Conservation (phyloP, 2,888 invertebrate species). For the Adela reaumurella region DNA sequence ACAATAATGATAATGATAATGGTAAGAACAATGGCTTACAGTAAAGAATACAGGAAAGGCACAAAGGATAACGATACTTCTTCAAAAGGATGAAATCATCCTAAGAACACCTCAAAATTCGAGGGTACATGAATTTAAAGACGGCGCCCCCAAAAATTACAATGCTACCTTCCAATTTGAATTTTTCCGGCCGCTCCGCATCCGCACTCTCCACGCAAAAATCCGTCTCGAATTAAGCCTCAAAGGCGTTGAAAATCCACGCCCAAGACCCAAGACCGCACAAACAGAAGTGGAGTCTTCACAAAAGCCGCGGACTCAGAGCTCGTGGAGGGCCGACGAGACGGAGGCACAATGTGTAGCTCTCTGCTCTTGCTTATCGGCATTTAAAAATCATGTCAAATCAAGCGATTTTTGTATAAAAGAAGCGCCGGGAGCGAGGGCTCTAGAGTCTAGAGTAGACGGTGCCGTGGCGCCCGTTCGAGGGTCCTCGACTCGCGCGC, state of each 20-base stretch:
- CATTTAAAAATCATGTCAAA: constrained; percentile 54
- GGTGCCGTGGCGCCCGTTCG: neutral
- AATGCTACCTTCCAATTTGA: neutral
- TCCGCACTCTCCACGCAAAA: neutral
- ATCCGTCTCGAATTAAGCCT: neutral
- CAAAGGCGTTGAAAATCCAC: neutral
- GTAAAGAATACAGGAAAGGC: too few relatives aligned
- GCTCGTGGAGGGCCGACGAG: neutral
- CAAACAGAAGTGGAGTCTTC: neutral
- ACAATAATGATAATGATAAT: too few relatives aligned
- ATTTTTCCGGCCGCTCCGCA: neutral
- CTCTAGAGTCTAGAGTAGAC: neutral
- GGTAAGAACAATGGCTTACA: too few relatives aligned
- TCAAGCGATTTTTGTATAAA: constrained; percentile 49
- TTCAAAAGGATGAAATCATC: too few relatives aligned
- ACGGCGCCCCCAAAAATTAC: neutral
- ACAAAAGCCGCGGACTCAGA: neutral
- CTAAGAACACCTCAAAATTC: too few relatives aligned
- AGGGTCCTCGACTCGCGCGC: constrained; percentile 29
- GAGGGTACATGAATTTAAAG: neutral
- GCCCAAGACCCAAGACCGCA: neutral
- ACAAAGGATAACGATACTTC: too few relatives aligned
- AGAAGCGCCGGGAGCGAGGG: constrained; percentile 20
- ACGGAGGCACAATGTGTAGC: neutral
- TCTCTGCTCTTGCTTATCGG: constrained; percentile 30